phyloP scores from a whole-genome alignment of 2,888 invertebrate species.

The Limnephilus marmoratus region DNA sequence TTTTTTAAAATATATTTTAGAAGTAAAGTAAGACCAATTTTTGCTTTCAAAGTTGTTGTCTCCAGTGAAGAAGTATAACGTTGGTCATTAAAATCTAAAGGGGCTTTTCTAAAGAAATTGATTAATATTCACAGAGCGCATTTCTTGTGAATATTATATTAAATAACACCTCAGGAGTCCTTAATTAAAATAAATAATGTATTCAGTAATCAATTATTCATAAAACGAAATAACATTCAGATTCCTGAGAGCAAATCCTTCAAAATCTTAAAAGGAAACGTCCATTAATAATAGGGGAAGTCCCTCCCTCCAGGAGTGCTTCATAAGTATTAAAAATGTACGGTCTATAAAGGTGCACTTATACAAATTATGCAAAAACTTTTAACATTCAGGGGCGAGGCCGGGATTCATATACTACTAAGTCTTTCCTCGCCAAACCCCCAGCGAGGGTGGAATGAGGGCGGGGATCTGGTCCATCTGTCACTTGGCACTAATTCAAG shows the following conservation, averaged over 20 bases:
- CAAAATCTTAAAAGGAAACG: not conserved
- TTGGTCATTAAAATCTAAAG: too few species aligned
- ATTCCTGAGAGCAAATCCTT: not conserved
- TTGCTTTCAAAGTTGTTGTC: not conserved
- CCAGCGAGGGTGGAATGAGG: not conserved
- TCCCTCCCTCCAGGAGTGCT: not conserved
- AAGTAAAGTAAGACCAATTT: too few species aligned
- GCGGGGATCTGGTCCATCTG: constrained; percentile 23
- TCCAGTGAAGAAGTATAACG: too few species aligned
- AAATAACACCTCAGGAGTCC: not conserved
- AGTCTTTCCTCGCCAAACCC: not conserved
- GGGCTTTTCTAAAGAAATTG: too few species aligned
- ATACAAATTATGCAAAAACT: constrained; percentile 21
- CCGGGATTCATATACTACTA: not conserved
- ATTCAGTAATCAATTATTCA: constrained; percentile 2
- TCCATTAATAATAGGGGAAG: not conserved
- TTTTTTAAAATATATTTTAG: too few species aligned
- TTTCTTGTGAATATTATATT: not conserved
- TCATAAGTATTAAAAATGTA: not conserved
- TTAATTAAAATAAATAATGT: not conserved
- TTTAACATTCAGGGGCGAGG: not conserved
- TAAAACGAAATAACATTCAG: not conserved
- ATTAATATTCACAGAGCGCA: not conserved
- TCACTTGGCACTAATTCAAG: constrained; percentile 33
- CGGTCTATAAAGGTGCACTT: constrained; percentile 35